These are phyloP conservation scores for Nyctibius grandis DNA, from an alignment of 2,797 vertebrate genomes.

Conservation along the genomic window DNA sequence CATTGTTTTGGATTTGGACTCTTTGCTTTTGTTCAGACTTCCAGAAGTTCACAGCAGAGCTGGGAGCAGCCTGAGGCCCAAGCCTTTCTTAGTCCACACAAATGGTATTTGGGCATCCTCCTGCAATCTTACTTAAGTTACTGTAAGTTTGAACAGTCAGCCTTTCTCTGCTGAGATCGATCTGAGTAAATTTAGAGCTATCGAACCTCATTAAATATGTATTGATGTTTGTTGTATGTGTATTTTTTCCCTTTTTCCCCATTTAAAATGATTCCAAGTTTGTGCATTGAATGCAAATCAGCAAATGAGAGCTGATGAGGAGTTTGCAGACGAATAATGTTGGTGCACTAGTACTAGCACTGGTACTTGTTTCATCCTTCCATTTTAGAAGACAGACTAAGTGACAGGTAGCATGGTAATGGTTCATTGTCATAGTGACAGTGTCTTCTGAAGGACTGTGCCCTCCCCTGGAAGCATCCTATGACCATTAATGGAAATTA, in stretches of 20 bases:
- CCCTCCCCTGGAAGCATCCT: not conserved
- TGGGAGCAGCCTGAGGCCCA: not conserved
- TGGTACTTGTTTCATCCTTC: not conserved
- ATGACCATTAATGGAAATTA: not conserved
- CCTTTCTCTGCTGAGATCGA: constrained; percentile 26
- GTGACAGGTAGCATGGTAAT: not conserved
- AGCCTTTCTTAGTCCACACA: not conserved
- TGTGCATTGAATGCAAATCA: constrained; percentile 6
- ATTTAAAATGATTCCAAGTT: constrained; percentile 14
- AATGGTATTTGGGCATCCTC: not conserved
- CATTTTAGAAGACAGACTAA: not conserved
- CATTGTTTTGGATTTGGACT: not conserved
- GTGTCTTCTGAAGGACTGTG: not conserved
- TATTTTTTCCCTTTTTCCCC: not conserved
- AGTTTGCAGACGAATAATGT: not conserved
- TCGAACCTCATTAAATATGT: constrained; percentile 37
- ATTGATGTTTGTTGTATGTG: not conserved
- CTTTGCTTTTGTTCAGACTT: not conserved
- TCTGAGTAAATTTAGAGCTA: constrained; percentile 13
- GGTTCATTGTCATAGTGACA: not conserved
- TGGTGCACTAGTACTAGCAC: not conserved
- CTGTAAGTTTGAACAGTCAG: constrained; percentile 7
- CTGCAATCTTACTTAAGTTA: not conserved
- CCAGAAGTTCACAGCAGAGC: not conserved
- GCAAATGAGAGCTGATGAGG: not conserved